Percentiles rank a stretch among this genome's conserved stretches.
Conservation (phyloP, 2,888 invertebrate genomes). For the Spisula solida region DNA sequence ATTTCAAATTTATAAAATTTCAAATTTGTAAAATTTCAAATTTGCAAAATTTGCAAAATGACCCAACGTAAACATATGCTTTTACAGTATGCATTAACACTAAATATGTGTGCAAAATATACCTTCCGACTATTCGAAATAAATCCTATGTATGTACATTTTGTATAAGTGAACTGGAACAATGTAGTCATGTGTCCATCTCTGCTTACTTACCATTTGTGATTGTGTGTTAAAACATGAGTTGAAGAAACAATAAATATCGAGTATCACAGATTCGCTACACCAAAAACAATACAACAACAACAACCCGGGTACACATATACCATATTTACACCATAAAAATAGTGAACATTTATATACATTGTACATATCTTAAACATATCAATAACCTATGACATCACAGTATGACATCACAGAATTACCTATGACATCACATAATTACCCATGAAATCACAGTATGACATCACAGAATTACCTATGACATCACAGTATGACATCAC, state of each 20-base stretch:
- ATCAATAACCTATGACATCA: too few relatives aligned
- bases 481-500: too few relatives aligned
- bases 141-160: not conserved
- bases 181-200: not conserved
- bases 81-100: not conserved
- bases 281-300: not conserved
- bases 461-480: too few relatives aligned
- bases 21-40: not conserved
- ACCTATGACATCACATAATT: too few relatives aligned
- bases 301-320: not conserved
- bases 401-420: too few relatives aligned
- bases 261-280: constrained; percentile 19
- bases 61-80: too few relatives aligned
- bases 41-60: not conserved
- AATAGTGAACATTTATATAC: too few relatives aligned
- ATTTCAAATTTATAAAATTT: too few relatives aligned
- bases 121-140: not conserved
- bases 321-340: not conserved
- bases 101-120: constrained; percentile 6
- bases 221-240: not conserved
- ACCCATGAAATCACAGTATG: too few relatives aligned
- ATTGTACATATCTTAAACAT: too few relatives aligned
- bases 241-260: not conserved
- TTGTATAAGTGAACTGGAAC: not conserved
- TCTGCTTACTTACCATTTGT: not conserved